Evolutionary conservation across 92 coral and sea anemone genomes (phyloP).

Genomic region (Bergia puertoricense): DNA sequence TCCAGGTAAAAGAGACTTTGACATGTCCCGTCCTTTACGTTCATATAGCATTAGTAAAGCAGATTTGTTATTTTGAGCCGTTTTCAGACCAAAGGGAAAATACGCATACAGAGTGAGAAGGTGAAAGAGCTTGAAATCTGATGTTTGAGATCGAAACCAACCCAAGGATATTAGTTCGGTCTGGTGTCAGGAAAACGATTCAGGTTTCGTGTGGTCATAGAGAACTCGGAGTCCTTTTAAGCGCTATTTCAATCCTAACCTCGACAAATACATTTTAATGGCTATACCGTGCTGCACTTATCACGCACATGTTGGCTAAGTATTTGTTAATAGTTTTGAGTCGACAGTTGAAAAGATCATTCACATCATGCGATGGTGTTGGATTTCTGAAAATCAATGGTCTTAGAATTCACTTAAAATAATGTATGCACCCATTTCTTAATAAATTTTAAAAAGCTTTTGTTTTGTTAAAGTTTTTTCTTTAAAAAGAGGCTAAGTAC

Average conservation of each 20-base stretch:
- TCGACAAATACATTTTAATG: not conserved
- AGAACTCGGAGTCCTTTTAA: too few species aligned
- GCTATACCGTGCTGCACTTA: not conserved
- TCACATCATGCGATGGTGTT: not conserved
- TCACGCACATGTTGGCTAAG: not conserved
- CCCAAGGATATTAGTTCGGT: not conserved
- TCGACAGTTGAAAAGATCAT: not conserved
- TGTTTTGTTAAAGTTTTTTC: not conserved
- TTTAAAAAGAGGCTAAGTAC: not conserved
- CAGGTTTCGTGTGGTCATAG: not conserved
- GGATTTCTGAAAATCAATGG: not conserved
- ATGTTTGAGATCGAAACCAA: not conserved
- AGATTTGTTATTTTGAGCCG: not conserved
- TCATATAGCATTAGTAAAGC: not conserved
- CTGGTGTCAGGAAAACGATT: not conserved
- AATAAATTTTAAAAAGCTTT: not conserved
- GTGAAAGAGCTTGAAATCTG: not conserved
- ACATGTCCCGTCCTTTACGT: not conserved
- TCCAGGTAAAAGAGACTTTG: too few species aligned
- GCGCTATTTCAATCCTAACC: not conserved
- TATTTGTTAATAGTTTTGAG: not conserved
- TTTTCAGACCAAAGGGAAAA: not conserved
- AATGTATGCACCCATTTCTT: not conserved
- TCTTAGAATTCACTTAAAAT: not conserved
- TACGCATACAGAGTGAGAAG: not conserved